Evolutionary conservation across 2,888 invertebrate genomes (phyloP), one percentile per base, ranked within the genome.

Genomic region (Lasioglossum pauxillum): DNA sequence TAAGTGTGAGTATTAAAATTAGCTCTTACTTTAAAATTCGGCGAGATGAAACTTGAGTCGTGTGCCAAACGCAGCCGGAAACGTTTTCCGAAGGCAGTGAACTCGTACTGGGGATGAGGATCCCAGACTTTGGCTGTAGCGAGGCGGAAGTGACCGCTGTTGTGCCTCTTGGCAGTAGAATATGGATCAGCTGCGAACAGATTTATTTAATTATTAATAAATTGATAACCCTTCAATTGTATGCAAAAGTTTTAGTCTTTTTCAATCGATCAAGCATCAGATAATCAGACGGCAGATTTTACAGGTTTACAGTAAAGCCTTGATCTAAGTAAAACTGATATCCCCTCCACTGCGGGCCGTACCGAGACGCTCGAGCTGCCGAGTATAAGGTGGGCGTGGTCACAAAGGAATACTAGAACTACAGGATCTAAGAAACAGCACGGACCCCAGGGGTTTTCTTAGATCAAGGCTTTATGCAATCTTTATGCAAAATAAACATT

Each of bases 71-170:
- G 95, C 78, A 97, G 94, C 49, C 95, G 95, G 88, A 97, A 96
- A 83, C 94, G 94, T 84, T 94, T 95, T 0, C 97, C 97, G 93
- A 97, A 97, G 38, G 97, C 97, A 60, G 96, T 95, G 85, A 97
- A 96, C 92, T 96, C 96, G 93, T 97, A 97, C 90, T 97, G 96
- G 3, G 97, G 97, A 95, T 97, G 97, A 5, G 97, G 97, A 94
- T 97, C 97, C 97, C 97, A 97, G 78, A 97, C 95, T 91, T 96
- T 95, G 64, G 96, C 96, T 75, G 96, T 95, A 89, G 96, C 96
- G 89, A 96, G 96, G 64, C 97, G 96, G 94, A 97, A 97, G 93
- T 97, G 97, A 27, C 97, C 97, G 81, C 96, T 97, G 94, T 96
- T 96, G 92, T 96, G 96, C 69, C 95, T 91, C 60, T 90, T 91